A percentile compares a stretch with the other conserved stretches of the same genome.
Evolutionary conservation across 1,140 invertebrate species (phyloP).

Genomic region (Globodera ellingtonae): DNA sequence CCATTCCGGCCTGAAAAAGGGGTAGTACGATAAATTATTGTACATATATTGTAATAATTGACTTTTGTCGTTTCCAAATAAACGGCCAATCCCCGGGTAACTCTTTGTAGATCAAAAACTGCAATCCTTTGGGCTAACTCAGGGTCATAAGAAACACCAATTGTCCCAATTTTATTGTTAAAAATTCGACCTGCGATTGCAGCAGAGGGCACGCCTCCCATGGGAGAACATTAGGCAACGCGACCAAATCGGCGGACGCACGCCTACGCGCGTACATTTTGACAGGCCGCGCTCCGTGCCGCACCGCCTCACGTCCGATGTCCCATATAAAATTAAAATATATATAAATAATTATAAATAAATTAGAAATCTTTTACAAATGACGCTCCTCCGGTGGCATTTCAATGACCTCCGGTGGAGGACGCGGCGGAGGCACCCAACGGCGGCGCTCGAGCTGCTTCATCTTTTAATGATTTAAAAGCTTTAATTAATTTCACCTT

Average conservation of each 20-base stretch:
- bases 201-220: constrained; percentile 46
- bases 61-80: background rate
- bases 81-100: too few species aligned
- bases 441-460: background rate
- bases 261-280: constrained; percentile 43
- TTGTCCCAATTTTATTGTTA: too few species aligned
- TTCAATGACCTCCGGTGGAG: constrained; percentile 44
- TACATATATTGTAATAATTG: background rate
- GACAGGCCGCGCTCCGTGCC: constrained; percentile 31
- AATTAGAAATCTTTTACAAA: background rate
- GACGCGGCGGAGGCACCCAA: constrained; percentile 34
- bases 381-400: constrained; percentile 41
- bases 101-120: too few species aligned
- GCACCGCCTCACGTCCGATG: constrained; percentile 40
- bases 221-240: constrained; percentile 43
- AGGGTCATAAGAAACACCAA: too few species aligned
- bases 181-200: constrained; percentile 9
- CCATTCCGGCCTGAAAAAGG: constrained; percentile 49
- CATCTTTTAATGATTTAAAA: constrained; percentile 18
- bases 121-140: too few species aligned
- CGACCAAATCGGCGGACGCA: constrained; percentile 25
- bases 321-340: constrained; percentile 30
- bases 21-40: background rate
- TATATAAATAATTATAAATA: background rate
- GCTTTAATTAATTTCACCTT: too few species aligned